phyloP scores from a whole-genome alignment of 2,888 invertebrate species.

The Cheilosia vulpina region DNA sequence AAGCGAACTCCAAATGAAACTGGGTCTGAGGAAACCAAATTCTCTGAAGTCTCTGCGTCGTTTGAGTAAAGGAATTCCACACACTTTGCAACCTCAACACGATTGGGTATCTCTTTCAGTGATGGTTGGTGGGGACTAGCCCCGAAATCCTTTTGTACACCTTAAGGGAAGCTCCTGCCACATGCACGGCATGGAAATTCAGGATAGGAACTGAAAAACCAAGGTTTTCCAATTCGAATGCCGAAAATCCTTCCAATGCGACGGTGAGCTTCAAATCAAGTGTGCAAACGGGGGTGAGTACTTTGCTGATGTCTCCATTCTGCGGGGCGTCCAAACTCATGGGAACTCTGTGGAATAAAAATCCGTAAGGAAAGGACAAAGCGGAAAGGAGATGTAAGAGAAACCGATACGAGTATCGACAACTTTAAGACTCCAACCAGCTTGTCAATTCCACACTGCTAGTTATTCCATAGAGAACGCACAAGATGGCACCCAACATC shows the following conservation, averaged over 20 bases:
- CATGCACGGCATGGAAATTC: constrained; percentile 21
- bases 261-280: constrained; percentile 11
- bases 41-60: not conserved
- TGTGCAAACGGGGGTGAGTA: constrained; percentile 71
- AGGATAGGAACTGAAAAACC: constrained; percentile 29
- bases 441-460: constrained; percentile 17
- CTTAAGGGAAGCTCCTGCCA: constrained; percentile 21
- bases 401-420: constrained; percentile 43
- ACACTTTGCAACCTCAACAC: constrained; percentile 68
- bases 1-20: constrained; percentile 21
- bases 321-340: constrained; percentile 8
- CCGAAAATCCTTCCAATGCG: constrained; percentile 24
- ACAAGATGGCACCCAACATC: constrained; percentile 19
- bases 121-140: constrained; percentile 49
- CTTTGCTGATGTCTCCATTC: constrained; percentile 47
- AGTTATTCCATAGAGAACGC: constrained; percentile 10
- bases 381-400: not conserved
- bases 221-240: constrained; percentile 15
- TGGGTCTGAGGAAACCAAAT: not conserved
- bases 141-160: constrained; percentile 65
- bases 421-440: not conserved
- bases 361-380: constrained; percentile 18
- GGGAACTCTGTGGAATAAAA: constrained; percentile 8
- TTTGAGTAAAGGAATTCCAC: constrained; percentile 5
- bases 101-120: constrained; percentile 38